Evolutionary conservation across 1,140 invertebrate species (phyloP).

Genomic region (Cotesia typhae): DNA sequence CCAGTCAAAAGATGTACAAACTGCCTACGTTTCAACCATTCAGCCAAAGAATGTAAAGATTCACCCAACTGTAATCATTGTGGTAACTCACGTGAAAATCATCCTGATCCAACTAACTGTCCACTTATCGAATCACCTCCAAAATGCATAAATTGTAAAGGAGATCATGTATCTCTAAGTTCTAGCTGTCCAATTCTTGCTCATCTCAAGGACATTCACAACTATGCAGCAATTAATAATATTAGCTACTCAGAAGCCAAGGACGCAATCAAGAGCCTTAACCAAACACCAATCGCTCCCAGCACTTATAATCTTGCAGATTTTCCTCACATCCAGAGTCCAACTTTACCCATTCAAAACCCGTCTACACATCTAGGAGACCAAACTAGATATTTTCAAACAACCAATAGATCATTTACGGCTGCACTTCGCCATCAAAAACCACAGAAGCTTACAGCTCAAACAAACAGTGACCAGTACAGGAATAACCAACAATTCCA

Average conservation of each 20-base stretch:
- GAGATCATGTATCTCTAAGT: neutral
- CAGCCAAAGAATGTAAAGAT: neutral
- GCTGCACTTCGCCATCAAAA: no score
- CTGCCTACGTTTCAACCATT: neutral
- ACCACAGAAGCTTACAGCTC: no score
- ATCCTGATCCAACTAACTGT: neutral
- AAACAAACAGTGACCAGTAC: no score
- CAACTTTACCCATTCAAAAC: neutral
- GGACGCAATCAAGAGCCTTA: neutral
- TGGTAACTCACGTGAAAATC: neutral
- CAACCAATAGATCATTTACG: no score
- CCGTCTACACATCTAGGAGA: no score
- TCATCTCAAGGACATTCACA: neutral
- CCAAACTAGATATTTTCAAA: no score
- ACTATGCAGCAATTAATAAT: neutral
- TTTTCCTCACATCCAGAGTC: neutral
- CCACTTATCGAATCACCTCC: neutral
- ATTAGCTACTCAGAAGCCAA: neutral
- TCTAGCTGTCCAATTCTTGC: neutral
- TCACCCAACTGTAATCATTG: neutral
- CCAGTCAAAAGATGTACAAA: no score
- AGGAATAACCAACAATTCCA: no score
- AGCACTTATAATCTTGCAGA: neutral
- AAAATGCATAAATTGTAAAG: neutral
- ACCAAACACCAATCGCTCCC: neutral